Evolutionary conservation across 1,140 invertebrate genomes (phyloP).

Genomic region (Calosoma granatense): DNA sequence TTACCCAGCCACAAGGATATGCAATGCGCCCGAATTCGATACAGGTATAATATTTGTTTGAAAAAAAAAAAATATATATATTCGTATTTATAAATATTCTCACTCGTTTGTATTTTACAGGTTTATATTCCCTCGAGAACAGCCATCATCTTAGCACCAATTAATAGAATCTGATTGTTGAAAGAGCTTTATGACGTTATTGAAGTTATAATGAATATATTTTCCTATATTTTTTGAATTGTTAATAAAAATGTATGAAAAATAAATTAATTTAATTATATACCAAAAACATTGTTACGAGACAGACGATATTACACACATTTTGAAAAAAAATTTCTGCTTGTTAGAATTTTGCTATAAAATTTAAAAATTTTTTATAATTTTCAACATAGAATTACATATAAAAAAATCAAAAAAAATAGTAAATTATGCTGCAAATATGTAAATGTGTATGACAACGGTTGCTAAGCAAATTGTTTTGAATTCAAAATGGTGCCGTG

Average conservation of each 20-base stretch:
- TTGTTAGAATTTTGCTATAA: too few species aligned
- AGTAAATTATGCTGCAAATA: too few species aligned
- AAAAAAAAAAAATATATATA: constrained; percentile 24
- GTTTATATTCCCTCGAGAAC: constrained; percentile 38
- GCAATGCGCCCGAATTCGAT: constrained; percentile 51
- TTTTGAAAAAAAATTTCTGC: too few species aligned
- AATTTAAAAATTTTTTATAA: too few species aligned
- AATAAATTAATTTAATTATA: too few species aligned
- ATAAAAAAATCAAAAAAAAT: too few species aligned
- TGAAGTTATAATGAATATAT: neutral
- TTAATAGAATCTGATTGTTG: neutral
- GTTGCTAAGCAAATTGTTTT: too few species aligned
- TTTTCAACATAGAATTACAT: too few species aligned
- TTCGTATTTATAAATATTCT: constrained; percentile 17
- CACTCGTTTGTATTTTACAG: constrained; percentile 20
- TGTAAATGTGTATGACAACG: too few species aligned
- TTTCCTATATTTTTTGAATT: neutral
- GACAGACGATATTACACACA: too few species aligned
- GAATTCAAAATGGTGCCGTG: too few species aligned
- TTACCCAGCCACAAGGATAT: constrained; percentile 53
- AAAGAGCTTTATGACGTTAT: neutral
- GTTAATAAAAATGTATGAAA: neutral
- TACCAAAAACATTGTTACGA: too few species aligned
- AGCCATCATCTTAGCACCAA: constrained; percentile 33
- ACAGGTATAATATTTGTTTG: constrained; percentile 34